Base-by-base conservation (phyloP, 2,797 vertebrate species). In the Hippocampus kuda region DNA sequence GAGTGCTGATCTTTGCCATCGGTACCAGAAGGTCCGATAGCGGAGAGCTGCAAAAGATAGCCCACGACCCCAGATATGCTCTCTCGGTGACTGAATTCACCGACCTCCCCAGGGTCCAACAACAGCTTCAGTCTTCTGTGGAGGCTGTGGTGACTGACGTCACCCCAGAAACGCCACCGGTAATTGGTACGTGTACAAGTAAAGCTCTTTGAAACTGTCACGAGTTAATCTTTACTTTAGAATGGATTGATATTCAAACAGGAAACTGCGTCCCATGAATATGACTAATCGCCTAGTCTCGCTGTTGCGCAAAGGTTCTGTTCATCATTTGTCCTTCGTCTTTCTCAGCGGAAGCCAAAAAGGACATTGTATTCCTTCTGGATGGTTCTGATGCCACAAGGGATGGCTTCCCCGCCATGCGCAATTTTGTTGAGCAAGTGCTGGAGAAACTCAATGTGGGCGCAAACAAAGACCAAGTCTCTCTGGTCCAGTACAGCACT, bases 351-450 rank as follows among this genome's bases (percentile, higher is more conserved):
- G n/a, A n/a, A n/a, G n/a, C 27, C 27, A 84, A 84, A 66, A 88
- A 85, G 84, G 87, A 92, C 72, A 84, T 92, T 83, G 90, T 90
- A 12, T 92, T 92, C 79, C 88, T 92, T 65, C 81, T 92, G 83
- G 91, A 92, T 85, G 90, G 91, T 71, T 91, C 90, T 53, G 90
- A 91, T 81, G 88, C 89, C 70, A 73, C 84, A 63, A 87, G 84
- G 49, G 90, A 68, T 75, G 85, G 60, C 74, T 92, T 91, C 73
- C 70, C 77, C 72, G 76, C 75, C 20, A 81, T 92, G 68, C 70
- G 78, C 48, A 80, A 86, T 56, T 92, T 91, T 85, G 79, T 92
- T 60, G 78, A 69, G 51, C 86, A 71, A 70, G 70, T 90, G 68
- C 83, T 86, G 68, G 78, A 79, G 22, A 77, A 51, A 46, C 80